Percentiles rank a stretch among this genome's conserved stretches.
phyloP scores from a whole-genome alignment of 2,113 vertebrate genomes.

The Vanacampus margaritifer region DNA sequence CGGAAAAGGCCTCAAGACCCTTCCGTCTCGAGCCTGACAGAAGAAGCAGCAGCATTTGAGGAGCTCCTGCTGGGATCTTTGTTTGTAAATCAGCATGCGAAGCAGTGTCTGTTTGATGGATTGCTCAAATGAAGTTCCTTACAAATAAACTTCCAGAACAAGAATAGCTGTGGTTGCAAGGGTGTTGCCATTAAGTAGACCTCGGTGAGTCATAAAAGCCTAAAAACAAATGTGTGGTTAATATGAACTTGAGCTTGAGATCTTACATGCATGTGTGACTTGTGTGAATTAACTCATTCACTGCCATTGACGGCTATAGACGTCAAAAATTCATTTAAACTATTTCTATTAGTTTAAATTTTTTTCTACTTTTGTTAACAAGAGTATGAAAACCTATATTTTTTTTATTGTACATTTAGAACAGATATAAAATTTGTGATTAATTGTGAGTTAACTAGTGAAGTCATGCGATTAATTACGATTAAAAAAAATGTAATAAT shows the following conservation, averaged over 20 bases:
- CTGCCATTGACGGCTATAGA: no score
- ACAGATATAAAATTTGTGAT: no score
- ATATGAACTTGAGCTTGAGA: constrained; percentile 6
- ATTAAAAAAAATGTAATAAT: no score
- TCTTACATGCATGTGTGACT: background rate
- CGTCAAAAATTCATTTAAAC: no score
- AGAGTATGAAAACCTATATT: no score
- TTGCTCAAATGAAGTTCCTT: constrained; percentile 9
- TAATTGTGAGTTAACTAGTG: no score
- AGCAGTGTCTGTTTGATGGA: constrained; percentile 31
- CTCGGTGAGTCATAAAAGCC: constrained; percentile 18
- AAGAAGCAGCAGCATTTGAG: constrained; percentile 36
- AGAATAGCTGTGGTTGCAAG: constrained; percentile 16
- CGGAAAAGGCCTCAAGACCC: constrained; percentile 15
- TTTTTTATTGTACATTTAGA: no score
- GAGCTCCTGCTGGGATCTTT: constrained; percentile 38
- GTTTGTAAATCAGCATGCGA: constrained; percentile 38
- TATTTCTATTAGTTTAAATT: no score
- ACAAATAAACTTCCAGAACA: constrained; percentile 5
- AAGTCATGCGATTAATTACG: no score
- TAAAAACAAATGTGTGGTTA: constrained; percentile 21
- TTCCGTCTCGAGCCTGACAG: constrained; percentile 33
- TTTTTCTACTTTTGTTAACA: no score
- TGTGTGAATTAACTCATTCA: no score
- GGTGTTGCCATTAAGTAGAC: constrained; percentile 2